Percentiles rank a stretch among this genome's conserved stretches.
Evolutionary conservation across 2,113 vertebrate genomes (phyloP).

Genomic region (Malurus cyaneus): DNA sequence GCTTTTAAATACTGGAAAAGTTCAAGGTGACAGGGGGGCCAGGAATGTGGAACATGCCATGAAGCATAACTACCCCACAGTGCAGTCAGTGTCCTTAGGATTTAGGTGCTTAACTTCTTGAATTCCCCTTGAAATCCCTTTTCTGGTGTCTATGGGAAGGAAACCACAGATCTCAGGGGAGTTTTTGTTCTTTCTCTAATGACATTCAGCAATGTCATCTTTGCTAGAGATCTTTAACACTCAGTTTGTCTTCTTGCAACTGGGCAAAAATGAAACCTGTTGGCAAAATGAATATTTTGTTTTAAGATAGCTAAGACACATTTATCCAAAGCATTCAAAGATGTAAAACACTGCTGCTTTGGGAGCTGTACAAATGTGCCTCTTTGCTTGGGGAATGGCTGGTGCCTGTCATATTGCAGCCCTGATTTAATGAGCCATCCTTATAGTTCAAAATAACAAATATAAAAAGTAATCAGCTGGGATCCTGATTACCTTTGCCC

Average conservation of each 20-base stretch:
- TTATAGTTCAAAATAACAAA: background rate
- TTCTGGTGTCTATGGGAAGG: background rate
- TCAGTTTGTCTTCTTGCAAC: background rate
- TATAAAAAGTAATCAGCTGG: background rate
- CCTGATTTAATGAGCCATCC: background rate
- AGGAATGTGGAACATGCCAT: background rate
- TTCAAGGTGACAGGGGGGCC: background rate
- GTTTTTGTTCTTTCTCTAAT: background rate
- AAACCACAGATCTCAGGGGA: background rate
- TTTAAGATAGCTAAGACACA: background rate
- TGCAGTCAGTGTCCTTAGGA: background rate
- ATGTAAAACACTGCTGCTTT: background rate
- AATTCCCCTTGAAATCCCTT: background rate
- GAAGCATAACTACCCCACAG: accelerated
- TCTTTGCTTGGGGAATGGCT: background rate
- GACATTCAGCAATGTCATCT: background rate
- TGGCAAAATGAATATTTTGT: background rate
- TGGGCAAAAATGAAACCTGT: background rate
- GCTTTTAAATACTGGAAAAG: background rate
- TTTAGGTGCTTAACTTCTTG: background rate
- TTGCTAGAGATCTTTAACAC: background rate
- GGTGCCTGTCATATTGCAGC: background rate
- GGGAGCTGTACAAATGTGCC: background rate
- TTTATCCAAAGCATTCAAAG: background rate
- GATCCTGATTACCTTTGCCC: background rate